Conservation (phyloP, 2,888 invertebrate species). For the Phlogophora meticulosa region DNA sequence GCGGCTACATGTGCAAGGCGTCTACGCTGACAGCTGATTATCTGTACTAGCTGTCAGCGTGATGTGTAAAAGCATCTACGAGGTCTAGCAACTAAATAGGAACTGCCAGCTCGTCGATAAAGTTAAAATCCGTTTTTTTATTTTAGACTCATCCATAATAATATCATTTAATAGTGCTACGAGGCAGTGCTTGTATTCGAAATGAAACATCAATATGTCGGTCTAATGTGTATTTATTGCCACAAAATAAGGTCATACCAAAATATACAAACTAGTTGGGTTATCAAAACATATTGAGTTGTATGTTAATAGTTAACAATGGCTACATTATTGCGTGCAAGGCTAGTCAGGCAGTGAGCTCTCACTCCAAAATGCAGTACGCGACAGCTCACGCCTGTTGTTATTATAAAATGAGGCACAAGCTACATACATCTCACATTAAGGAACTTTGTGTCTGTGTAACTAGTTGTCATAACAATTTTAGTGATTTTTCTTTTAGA, state of each 20-base stretch:
- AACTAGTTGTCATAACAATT: too few species aligned
- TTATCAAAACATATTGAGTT: slow-evolving; percentile 14
- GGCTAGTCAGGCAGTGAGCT: not conserved
- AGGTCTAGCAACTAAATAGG: not conserved
- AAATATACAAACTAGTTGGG: slow-evolving; percentile 49
- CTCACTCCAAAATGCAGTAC: not conserved
- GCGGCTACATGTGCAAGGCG: not conserved
- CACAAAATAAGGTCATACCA: slow-evolving; percentile 44
- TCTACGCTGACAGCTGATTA: too few species aligned
- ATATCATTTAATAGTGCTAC: too few species aligned
- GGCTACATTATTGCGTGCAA: not conserved
- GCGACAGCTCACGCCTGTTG: not conserved
- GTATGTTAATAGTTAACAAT: slow-evolving; percentile 3
- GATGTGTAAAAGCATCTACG: too few species aligned
- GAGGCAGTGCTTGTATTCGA: not conserved
- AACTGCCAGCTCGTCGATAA: not conserved
- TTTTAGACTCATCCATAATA: too few species aligned
- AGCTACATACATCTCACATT: not conserved
- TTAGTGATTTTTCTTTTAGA: not conserved
- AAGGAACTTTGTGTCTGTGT: too few species aligned
- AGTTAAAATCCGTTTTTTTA: too few species aligned
- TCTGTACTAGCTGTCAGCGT: too few species aligned
- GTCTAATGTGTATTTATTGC: slow-evolving; percentile 50
- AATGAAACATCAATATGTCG: slow-evolving; percentile 31
- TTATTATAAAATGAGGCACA: not conserved